These are phyloP conservation scores for Drosophila cracens DNA, from an alignment of 2,888 invertebrate genomes.

Conservation along the genomic window DNA sequence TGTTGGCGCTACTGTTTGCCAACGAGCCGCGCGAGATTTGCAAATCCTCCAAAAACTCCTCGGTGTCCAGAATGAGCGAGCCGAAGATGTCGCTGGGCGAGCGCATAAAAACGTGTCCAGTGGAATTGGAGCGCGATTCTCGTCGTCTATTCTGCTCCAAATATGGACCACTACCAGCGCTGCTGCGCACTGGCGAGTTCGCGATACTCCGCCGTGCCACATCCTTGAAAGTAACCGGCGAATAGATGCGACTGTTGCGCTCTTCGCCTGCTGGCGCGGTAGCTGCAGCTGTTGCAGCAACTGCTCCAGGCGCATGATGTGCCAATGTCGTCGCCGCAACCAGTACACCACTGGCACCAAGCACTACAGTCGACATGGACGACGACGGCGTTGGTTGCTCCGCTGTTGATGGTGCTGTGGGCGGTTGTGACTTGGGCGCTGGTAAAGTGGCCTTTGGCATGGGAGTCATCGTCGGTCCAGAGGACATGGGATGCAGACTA, in stretches of 20 bases:
- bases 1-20: conserved; percentile 66
- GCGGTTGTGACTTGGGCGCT: conserved; percentile 36
- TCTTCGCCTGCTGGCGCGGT: conserved; percentile 83
- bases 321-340: conserved; percentile 63
- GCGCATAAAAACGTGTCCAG: conserved; percentile 86
- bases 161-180: conserved; percentile 26
- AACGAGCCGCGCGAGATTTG: conserved; percentile 82
- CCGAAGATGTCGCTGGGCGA: conserved; percentile 87
- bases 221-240: conserved; percentile 94
- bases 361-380: conserved; percentile 54
- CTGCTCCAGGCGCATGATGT: conserved; percentile 43
- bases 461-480: conserved; percentile 44
- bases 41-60: conserved; percentile 86
- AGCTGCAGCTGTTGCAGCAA: conserved; percentile 10
- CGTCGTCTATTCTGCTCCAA: conserved; percentile 82
- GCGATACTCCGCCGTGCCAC: conserved; percentile 92
- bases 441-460: conserved; percentile 56
- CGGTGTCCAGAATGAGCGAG: conserved; percentile 86
- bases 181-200: conserved; percentile 89
- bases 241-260: conserved; percentile 89
- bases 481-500: conserved; percentile 70
- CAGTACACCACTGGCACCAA: conserved; percentile 56
- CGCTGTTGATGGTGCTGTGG: conserved; percentile 20
- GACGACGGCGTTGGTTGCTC: conserved; percentile 23
- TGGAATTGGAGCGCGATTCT: conserved; percentile 90